phyloP scores from a whole-genome alignment of 2,113 vertebrate species.

The Coryphaenoides rupestris region DNA sequence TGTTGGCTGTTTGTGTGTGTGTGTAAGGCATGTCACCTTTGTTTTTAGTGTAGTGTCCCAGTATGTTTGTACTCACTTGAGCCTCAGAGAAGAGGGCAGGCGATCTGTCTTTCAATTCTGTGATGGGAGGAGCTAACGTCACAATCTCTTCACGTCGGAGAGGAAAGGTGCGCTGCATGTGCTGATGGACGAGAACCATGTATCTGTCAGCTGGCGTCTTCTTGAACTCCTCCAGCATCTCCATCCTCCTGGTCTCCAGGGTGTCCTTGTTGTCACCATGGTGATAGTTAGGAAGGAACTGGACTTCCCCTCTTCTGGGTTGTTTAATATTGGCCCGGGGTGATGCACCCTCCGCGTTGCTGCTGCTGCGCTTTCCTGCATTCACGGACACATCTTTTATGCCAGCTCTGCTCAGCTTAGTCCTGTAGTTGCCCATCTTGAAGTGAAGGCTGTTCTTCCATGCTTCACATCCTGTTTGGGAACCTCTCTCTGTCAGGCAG shows the following conservation, averaged over 20 bases:
- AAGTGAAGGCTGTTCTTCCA: conserved; percentile 33
- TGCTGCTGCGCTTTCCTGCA: conserved; percentile 1
- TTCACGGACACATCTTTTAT: conserved; percentile 25
- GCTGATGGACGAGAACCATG: conserved; percentile 16
- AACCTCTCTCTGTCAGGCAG: conserved; percentile 31
- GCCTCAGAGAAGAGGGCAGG: conserved; percentile 31
- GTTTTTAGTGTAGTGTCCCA: too few species aligned
- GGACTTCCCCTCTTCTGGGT: conserved; percentile 29
- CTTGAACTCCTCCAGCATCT: conserved; percentile 29
- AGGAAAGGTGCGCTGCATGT: conserved; percentile 26
- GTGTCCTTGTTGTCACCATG: conserved; percentile 17
- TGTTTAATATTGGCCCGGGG: conserved; percentile 25
- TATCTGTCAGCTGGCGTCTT: conserved; percentile 20
- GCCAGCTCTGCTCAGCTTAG: conserved; percentile 25
- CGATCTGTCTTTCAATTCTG: conserved; percentile 22
- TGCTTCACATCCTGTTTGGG: conserved; percentile 12
- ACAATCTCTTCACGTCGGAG: conserved; percentile 24
- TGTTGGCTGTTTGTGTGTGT: not conserved
- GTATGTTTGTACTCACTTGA: conserved; percentile 17
- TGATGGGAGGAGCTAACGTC: conserved; percentile 8
- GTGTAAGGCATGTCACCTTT: too few species aligned
- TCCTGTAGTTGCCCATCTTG: conserved; percentile 31
- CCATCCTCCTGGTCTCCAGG: conserved; percentile 16
- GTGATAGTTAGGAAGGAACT: conserved; percentile 22
- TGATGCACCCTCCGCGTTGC: conserved; percentile 12